Base-by-base conservation (phyloP, 2,888 invertebrate genomes). In the Galerucella calmariensis region DNA sequence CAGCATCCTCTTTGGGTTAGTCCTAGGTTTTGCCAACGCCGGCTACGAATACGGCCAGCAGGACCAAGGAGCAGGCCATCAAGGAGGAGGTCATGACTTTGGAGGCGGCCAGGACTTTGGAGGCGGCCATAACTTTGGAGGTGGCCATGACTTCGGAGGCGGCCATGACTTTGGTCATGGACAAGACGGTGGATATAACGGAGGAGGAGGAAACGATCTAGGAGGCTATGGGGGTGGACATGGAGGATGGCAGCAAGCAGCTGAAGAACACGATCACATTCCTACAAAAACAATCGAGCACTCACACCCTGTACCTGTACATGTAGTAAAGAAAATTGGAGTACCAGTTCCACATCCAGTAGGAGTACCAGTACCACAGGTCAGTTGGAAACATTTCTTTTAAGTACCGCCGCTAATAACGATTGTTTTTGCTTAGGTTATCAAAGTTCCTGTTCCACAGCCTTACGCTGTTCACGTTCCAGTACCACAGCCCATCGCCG, bases 291-390 rank as follows among this genome's bases (percentile, higher is more conserved):
- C 93, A 84, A 89, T 92, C 46, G 93, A 93, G 82, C 90, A 92
- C 86, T 91, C 92, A 0, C 92, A 92, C 85, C 92, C 92, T 1
- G 91, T 93, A 79, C 92, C 92, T 63, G 91, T 92, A 66, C 92
- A 92, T 6, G 92, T 93, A 73, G 90, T 93, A 76, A 93, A 93
- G 87, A 93, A 93, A 88, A 89, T 93, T 78, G 93, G 92, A 0
- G 90, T 93, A 14, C 92, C 93, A n/a, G 90, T 93, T 66, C 94
- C 93, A 0, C 93, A 94, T 82, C 92, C 93, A 0, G 91, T 93
- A 27, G 92, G 92, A 0, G 91, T 93, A 0, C 91, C 92, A 9
- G 92, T 93, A 20, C 94, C 92, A 48, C 91, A 92, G 85, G 90
- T 91, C 56, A 63, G n/a, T 82, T 44, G 12, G 46, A 16, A 14